These are phyloP conservation scores for Chrysotoxum bicinctum DNA, from an alignment of 2,888 invertebrate genomes.

Conservation along the genomic window DNA sequence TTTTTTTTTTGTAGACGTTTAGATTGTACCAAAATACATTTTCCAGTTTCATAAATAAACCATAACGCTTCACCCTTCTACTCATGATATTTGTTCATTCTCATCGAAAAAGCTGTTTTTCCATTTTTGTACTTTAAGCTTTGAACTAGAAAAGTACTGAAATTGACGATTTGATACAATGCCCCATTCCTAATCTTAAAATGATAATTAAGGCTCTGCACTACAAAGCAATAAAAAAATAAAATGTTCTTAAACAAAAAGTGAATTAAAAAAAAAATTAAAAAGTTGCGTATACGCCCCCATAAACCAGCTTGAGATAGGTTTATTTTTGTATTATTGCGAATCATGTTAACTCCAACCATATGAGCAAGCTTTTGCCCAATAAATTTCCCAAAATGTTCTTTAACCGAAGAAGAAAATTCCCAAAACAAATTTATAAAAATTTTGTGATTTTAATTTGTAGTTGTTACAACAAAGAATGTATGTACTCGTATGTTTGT, in stretches of 20 bases:
- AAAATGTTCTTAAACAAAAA: neutral
- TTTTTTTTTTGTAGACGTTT: no score
- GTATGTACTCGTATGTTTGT: neutral
- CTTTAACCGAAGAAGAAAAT: neutral
- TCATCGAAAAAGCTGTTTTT: no score
- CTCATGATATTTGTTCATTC: no score
- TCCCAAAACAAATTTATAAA: slow-evolving; percentile 55
- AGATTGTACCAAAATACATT: no score
- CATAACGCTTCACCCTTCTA: no score
- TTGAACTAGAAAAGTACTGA: neutral
- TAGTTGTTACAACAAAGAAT: neutral
- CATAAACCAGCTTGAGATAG: neutral
- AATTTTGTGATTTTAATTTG: neutral
- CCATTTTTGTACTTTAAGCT: no score
- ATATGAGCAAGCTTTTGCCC: neutral
- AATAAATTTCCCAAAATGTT: slow-evolving; percentile 5
- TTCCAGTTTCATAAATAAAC: no score
- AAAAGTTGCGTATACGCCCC: slow-evolving; percentile 58
- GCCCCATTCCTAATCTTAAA: neutral
- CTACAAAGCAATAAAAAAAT: no score
- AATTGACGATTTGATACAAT: neutral
- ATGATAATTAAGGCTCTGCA: neutral
- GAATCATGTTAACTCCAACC: neutral
- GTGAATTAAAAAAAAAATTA: neutral
- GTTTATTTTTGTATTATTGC: neutral